These are phyloP conservation scores for Heterohyrax brucei DNA, from an alignment of 2,797 vertebrate species.

Conservation along the genomic window DNA sequence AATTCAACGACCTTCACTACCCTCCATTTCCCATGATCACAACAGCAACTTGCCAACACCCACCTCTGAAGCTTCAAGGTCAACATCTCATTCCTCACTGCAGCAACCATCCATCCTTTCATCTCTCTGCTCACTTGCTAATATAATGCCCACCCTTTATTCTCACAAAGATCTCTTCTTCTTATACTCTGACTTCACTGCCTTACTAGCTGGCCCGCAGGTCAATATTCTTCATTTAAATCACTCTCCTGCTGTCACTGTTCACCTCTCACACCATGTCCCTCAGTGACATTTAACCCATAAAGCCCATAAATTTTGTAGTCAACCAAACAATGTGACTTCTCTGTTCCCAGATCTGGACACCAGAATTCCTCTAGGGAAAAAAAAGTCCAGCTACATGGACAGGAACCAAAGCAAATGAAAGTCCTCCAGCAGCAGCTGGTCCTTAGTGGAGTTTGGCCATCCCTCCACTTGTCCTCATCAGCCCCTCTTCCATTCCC, in stretches of 20 bases:
- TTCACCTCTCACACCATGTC: neutral
- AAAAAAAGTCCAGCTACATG: neutral
- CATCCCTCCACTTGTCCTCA: neutral
- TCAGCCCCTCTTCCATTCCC: neutral
- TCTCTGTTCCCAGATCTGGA: neutral
- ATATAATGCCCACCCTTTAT: no score
- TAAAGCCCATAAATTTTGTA: neutral
- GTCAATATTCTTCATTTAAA: neutral
- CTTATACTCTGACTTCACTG: neutral
- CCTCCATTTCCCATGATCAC: neutral
- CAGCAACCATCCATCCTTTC: neutral
- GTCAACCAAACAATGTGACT: neutral
- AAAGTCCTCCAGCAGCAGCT: neutral
- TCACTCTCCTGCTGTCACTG: neutral
- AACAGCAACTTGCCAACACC: neutral
- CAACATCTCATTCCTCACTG: neutral
- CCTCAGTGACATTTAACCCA: neutral
- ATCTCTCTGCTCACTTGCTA: neutral
- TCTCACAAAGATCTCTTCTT: neutral
- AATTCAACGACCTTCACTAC: neutral
- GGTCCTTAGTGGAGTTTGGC: neutral
- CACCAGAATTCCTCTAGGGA: neutral
- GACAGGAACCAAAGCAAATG: neutral
- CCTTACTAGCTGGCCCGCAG: neutral
- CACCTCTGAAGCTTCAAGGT: neutral